Evolutionary conservation across 2,113 vertebrate species (phyloP), one percentile per base, ranked within the genome.

Genomic region (Gambusia holbrooki): DNA sequence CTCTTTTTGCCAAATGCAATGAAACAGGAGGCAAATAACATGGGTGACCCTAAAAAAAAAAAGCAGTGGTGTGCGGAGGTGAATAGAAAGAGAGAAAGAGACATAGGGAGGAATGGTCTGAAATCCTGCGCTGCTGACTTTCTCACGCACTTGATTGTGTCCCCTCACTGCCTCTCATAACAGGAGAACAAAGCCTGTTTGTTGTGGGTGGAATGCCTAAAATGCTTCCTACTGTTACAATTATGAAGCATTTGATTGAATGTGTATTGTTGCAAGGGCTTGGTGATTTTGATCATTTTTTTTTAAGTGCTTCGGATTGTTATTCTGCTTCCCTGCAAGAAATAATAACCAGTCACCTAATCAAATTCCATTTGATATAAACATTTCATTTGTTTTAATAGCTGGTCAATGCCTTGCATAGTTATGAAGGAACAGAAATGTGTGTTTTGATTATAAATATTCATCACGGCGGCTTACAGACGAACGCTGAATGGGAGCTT

Each of bases 21-120:
- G 95, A 96, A 96, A 96, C 95, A 95, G 96, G 96, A 96, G 95
- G 88, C 94, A 94, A 96, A 96, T 96, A 95, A 95, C 95, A 95
- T 94, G 94, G 95, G 95, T 94, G 94, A 96, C 93, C 95, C 96
- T 96, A 92, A 94, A 95, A 95, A 84, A 90, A 85, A 68, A 73
- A 66, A 66, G 27, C 29, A 27, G 3, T 0, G 65, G 65, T 64
- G 67, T 30, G 42, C 29, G 42, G 42, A 65, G 73, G 71, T 74
- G 64, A 79, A 76, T 71, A 86, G 76, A 84, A 80, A 80, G 68
- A 80, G 80, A 77, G 72, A 64, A 28, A 74, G 71, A 81, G 70
- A 84, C 76, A 64, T 87, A 79, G 87, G 77, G 84, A 88, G 86
- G 88, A 95, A 94, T 96, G 95, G 96, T 95, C 95, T 95, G 94